Base-by-base conservation (phyloP, 2,888 invertebrate species). In the Crocallis elinguaria region DNA sequence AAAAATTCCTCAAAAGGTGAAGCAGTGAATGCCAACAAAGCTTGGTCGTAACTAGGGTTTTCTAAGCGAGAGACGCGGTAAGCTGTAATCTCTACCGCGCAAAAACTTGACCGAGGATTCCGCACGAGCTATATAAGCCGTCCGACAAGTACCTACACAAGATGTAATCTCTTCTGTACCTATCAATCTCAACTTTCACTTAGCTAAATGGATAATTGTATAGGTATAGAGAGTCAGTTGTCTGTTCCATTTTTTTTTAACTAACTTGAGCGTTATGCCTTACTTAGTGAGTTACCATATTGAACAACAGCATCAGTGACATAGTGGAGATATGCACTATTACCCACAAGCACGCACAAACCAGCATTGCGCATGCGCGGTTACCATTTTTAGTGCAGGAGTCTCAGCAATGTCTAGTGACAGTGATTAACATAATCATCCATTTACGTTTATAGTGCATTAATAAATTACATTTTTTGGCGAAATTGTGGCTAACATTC, bases 51-150 rank as follows among this genome's bases (percentile, higher is more conserved):
- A 82, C 74, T 73, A 71, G 74, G 73, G 72, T 77, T 67, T 76
- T 79, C 72, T 75, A 73, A 75, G 57, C 60, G 64, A 65, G 70
- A 66, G 73, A 66, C 72, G 73, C 74, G 66, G 76, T 73, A 72
- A 74, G 63, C 75, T 75, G 75, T 84, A 84, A 85, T 84, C 76
- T 80, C 77, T 79, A 75, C 81, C 68, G 70, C 71, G 76, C 73
- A 83, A 83, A 82, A 85, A 83, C 81, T 76, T 69, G 69, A 73
- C 69, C 71, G 58, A 66, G 66, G 71, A 79, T 79, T 79, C 74
- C 77, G 67, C 69, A 75, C 8, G 35, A 12, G 42, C 41, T 36
- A 17, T 39, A 33, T 33, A 43, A 49, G 30, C 49, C 11, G 14
- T 8, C 19, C 11, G 21, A 37, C 42, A 42, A 30, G 33, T 33